Base-by-base conservation (phyloP, 2,113 vertebrate species). In the Petroica traversi region DNA sequence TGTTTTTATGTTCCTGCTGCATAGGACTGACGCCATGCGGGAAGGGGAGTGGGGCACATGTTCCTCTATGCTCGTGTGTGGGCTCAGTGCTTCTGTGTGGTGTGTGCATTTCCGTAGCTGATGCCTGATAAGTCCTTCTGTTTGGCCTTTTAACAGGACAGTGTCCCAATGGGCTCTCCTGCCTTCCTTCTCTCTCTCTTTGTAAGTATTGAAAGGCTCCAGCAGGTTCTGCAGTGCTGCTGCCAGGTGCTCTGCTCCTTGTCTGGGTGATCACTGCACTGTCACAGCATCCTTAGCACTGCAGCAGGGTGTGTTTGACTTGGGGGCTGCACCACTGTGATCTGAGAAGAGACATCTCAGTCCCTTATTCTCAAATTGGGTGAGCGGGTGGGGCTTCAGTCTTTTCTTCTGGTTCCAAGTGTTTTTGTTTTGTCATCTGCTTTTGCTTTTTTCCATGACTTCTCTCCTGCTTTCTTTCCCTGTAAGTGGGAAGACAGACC, bases 101-200 rank as follows among this genome's bases (percentile, higher is more conserved):
- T 95, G 96, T 95, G 93, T 82, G 94, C 95, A 89, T 96, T 93
- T 98, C 97, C 41, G 41, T 97, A 96, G 96, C 97, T 73, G 97
- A 85, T 97, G 97, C 94, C 97, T 98, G 98, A 98, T 98, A 95
- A 97, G 97, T 98, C 95, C 95, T 97, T 98, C 97, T 99, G 98
- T 99, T 99, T 99, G 99, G 99, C 99, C 99, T 99, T 97, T 98
- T 99, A 99, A 99, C 99, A 99, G 99, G 99, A 99, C 99, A 99
- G 99, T 99, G 99, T 99, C 98, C 99, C 99, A 98, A 99, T 99
- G 99, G 99, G 99, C 98, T 99, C 99, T 99, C 99, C 99, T 99
- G 99, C 99, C 99, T 99, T 99, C 98, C 99, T 99, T 99, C 99
- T 99, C 98, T 99, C 99, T 99, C 99, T 99, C 97, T 99, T 99